phyloP scores from a whole-genome alignment of 2,888 invertebrate genomes.

The Esperia sulphurella region DNA sequence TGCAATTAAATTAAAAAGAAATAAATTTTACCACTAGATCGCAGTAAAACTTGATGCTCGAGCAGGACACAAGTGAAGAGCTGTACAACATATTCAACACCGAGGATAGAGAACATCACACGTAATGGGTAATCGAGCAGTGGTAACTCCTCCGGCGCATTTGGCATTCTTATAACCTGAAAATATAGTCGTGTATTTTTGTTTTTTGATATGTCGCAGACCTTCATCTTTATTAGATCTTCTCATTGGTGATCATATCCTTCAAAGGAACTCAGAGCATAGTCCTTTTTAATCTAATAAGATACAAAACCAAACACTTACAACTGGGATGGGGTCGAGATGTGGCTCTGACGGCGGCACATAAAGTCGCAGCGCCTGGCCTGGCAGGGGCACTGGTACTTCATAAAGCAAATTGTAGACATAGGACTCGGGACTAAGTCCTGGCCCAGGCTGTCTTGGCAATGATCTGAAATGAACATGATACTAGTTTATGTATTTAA shows the following conservation, averaged over 20 bases:
- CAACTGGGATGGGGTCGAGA: conserved; percentile 81
- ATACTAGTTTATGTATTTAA: too few relatives aligned
- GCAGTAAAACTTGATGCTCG: conserved; percentile 97
- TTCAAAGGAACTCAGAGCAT: too few relatives aligned
- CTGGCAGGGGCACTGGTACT: conserved; percentile 93
- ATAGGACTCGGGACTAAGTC: conserved; percentile 93
- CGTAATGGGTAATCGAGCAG: conserved; percentile 95
- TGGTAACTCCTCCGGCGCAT: conserved; percentile 90
- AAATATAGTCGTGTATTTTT: too few relatives aligned
- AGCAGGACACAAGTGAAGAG: conserved; percentile 96
- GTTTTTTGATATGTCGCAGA: too few relatives aligned
- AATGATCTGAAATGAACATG: conserved; percentile 82
- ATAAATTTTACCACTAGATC: conserved; percentile 87
- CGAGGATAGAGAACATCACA: conserved; percentile 92
- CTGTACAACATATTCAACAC: conserved; percentile 94
- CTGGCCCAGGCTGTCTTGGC: conserved; percentile 86
- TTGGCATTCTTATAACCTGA: conserved; percentile 86
- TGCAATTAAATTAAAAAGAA: neutral
- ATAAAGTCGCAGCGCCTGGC: conserved; percentile 90
- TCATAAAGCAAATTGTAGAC: conserved; percentile 97
- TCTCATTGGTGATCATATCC: too few relatives aligned
- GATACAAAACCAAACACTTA: too few relatives aligned
- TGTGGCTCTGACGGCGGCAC: conserved; percentile 85
- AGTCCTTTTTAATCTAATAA: too few relatives aligned
- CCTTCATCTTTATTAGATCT: too few relatives aligned